phyloP scores from a whole-genome alignment of 2,113 vertebrate genomes.

The Nothoprocta pentlandii region DNA sequence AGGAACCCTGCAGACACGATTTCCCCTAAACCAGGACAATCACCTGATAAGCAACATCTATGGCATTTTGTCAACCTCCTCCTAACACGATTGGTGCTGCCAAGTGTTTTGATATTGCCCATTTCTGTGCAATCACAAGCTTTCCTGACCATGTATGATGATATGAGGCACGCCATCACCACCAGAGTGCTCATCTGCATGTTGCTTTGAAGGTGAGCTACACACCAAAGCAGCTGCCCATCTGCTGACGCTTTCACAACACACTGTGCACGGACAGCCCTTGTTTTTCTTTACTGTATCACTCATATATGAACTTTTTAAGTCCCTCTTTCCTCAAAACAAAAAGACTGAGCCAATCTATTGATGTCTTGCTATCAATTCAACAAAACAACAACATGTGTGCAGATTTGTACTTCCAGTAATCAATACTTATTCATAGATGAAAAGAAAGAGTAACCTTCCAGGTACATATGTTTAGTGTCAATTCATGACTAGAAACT shows the following conservation, averaged over 20 bases:
- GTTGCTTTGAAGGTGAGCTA: background rate
- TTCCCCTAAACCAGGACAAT: background rate
- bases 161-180: background rate
- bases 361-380: constrained; percentile 14
- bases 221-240: background rate
- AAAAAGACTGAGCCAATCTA: background rate
- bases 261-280: background rate
- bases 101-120: background rate
- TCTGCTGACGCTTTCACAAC: background rate
- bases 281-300: background rate
- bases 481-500: constrained; percentile 51
- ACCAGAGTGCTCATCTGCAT: background rate
- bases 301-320: background rate
- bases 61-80: background rate
- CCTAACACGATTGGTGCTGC: accelerated
- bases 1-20: background rate
- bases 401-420: constrained; percentile 4
- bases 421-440: constrained; percentile 34
- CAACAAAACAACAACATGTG: background rate
- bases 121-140: background rate
- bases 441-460: background rate
- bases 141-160: background rate
- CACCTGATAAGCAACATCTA: background rate
- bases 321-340: background rate
- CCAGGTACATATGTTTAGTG: constrained; percentile 43